Conservation (phyloP, 2,888 invertebrate species). For the Selenia dentaria region DNA sequence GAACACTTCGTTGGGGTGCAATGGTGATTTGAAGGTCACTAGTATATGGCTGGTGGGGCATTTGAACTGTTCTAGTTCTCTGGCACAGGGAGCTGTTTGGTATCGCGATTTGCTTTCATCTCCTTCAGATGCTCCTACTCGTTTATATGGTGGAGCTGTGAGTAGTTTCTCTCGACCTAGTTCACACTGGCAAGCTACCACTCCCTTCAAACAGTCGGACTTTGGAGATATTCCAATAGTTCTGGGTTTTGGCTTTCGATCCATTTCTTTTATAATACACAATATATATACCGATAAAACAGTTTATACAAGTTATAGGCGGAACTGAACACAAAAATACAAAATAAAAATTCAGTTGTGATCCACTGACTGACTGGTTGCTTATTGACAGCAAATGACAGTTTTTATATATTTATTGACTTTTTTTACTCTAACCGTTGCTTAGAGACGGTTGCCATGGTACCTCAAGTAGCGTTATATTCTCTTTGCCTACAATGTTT, state of each 20-base stretch:
- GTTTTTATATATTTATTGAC: slow-evolving; percentile 12
- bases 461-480: too few relatives aligned
- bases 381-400: slow-evolving; percentile 1
- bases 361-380: slow-evolving; percentile 3
- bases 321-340: slow-evolving; percentile 13
- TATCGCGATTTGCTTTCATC: slow-evolving; percentile 58
- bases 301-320: slow-evolving; percentile 12
- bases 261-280: slow-evolving; percentile 37
- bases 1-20: slow-evolving; percentile 65
- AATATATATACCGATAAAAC: background rate
- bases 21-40: slow-evolving; percentile 69
- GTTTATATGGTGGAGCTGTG: slow-evolving; percentile 70
- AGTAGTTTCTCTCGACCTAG: slow-evolving; percentile 74
- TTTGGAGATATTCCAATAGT: slow-evolving; percentile 54
- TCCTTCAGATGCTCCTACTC: slow-evolving; percentile 39
- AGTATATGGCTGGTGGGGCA: slow-evolving; percentile 72
- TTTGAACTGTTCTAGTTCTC: slow-evolving; percentile 62
- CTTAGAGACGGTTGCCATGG: slow-evolving; percentile 55
- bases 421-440: slow-evolving; percentile 40
- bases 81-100: slow-evolving; percentile 65
- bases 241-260: slow-evolving; percentile 35
- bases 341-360: slow-evolving; percentile 26
- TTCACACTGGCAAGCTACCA: slow-evolving; percentile 69
- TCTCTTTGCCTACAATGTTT: too few relatives aligned
- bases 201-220: slow-evolving; percentile 51